phyloP scores from a whole-genome alignment of 2,888 invertebrate genomes.

The Notodonta dromedarius region DNA sequence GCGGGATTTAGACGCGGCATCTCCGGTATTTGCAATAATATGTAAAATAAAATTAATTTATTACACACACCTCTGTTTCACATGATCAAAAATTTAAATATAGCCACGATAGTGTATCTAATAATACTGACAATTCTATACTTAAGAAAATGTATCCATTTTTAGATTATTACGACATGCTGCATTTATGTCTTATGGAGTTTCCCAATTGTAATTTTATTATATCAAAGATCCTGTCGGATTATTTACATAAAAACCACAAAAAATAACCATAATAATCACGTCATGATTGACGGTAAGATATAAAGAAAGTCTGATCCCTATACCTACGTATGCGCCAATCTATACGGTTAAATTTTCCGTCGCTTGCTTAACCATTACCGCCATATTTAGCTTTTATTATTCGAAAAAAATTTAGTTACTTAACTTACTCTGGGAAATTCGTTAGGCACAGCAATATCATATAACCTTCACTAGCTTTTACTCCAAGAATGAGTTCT shows the following conservation, averaged over 20 bases:
- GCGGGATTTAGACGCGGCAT: constrained; percentile 53
- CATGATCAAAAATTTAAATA: constrained; percentile 33
- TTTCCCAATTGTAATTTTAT: neutral
- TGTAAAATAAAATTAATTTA: constrained; percentile 61
- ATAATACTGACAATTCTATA: neutral
- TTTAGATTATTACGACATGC: neutral
- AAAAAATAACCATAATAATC: no score
- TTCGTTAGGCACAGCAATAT: no score
- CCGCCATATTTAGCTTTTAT: no score
- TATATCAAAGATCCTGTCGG: neutral
- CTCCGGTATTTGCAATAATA: constrained; percentile 62
- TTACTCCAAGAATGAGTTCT: constrained; percentile 14
- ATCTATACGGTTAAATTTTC: no score
- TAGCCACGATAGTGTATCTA: constrained; percentile 2
- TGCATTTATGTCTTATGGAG: neutral
- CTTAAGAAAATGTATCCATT: neutral
- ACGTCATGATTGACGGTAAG: no score
- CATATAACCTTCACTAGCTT: neutral
- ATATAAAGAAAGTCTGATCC: no score
- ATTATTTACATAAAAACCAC: no score
- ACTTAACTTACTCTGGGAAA: no score
- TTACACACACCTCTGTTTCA: constrained; percentile 52
- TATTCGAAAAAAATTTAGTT: no score
- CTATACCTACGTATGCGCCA: no score
- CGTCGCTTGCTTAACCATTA: no score